Evolutionary conservation across 2,797 vertebrate genomes (phyloP).

Genomic region (Remorina albescens): DNA sequence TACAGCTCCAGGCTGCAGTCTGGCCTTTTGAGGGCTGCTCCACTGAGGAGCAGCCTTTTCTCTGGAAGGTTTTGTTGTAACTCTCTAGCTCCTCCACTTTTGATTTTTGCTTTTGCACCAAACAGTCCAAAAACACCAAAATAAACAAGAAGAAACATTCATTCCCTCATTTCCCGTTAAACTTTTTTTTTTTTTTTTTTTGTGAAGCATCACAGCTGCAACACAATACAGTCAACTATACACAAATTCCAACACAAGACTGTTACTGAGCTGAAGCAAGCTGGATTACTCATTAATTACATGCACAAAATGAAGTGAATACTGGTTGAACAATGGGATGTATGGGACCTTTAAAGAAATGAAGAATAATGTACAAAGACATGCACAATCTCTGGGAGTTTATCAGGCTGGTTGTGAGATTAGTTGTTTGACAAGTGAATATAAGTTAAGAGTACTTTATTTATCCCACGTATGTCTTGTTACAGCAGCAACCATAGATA

Average conservation of each 20-base stretch:
- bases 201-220: background rate
- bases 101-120: background rate
- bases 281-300: background rate
- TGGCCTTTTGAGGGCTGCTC: background rate
- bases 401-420: background rate
- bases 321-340: too few species aligned
- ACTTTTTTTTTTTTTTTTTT: background rate
- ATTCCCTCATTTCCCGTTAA: background rate
- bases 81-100: background rate
- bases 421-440: background rate
- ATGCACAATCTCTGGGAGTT: background rate
- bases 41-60: background rate
- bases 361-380: too few species aligned
- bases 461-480: too few species aligned
- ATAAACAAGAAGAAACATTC: too few species aligned
- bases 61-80: background rate
- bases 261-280: background rate
- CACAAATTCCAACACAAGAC: background rate
- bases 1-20: constrained; percentile 1
- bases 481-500: too few species aligned
- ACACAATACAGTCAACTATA: background rate
- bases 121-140: too few species aligned
- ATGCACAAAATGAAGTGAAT: background rate
- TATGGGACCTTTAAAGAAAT: too few species aligned
- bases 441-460: too few species aligned